phyloP scores from a whole-genome alignment of 1,140 invertebrate species.

The Calliphora vicina region DNA sequence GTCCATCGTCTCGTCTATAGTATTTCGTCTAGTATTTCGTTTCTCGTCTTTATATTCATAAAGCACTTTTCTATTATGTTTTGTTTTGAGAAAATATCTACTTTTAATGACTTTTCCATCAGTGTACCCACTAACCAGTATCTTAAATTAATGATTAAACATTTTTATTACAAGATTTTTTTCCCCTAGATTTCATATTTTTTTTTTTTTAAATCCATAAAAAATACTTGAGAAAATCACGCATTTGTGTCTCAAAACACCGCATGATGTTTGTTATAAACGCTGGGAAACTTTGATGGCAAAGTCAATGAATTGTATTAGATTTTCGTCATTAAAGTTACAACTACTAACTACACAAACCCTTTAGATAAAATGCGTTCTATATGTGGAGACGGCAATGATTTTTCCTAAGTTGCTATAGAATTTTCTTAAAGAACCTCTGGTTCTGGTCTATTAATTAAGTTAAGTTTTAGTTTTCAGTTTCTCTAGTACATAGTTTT shows the following conservation, averaged over 20 bases:
- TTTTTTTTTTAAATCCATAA: not conserved
- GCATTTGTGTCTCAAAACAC: not conserved
- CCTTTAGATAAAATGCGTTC: not conserved
- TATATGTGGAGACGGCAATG: not conserved
- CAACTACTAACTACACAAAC: not conserved
- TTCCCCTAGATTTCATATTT: too few species aligned
- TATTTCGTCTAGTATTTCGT: too few species aligned
- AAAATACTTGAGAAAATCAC: slow-evolving; percentile 19
- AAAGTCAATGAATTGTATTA: slow-evolving; percentile 10
- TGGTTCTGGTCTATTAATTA: slow-evolving; percentile 31
- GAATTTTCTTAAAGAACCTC: not conserved
- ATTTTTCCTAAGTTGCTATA: not conserved
- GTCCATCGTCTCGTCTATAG: too few species aligned
- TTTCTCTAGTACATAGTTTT: not conserved
- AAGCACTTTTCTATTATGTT: too few species aligned
- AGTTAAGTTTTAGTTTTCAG: not conserved
- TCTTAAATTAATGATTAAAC: not conserved
- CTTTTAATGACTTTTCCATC: not conserved
- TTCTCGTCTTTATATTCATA: too few species aligned
- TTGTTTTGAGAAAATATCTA: too few species aligned
- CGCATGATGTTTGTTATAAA: not conserved
- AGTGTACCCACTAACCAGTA: not conserved
- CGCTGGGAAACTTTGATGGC: not conserved
- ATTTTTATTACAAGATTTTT: not conserved
- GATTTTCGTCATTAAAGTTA: not conserved